Percentiles rank a stretch among this genome's conserved stretches.
Evolutionary conservation across 1,140 invertebrate genomes (phyloP).

Genomic region (Nomia melanderi): DNA sequence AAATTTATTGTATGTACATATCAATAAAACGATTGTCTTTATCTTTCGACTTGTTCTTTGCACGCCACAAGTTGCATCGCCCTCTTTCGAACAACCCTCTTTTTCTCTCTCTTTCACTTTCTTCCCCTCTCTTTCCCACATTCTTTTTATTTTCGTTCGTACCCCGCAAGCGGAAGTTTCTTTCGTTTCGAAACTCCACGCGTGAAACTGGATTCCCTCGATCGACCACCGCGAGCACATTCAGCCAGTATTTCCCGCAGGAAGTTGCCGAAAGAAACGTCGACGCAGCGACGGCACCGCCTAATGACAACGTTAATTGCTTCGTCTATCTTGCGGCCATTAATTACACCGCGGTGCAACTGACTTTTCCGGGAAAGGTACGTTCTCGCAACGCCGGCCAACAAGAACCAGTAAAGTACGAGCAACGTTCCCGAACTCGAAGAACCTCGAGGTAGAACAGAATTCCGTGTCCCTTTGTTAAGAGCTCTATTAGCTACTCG

Average conservation of each 20-base stretch:
- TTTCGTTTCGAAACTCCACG: slow-evolving; percentile 6
- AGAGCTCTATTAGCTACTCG: not conserved
- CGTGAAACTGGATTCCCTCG: not conserved
- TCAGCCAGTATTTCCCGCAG: not conserved
- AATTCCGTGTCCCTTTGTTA: not conserved
- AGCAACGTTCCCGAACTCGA: not conserved
- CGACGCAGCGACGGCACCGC: slow-evolving; percentile 9
- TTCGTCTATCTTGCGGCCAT: slow-evolving; percentile 42
- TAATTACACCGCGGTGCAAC: slow-evolving; percentile 42
- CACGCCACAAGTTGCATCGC: too few species aligned
- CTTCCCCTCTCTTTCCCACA: too few species aligned
- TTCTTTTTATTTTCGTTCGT: too few species aligned
- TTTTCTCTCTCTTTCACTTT: too few species aligned
- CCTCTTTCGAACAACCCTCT: too few species aligned
- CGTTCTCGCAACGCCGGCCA: too few species aligned
- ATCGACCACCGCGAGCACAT: not conserved
- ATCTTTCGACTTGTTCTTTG: slow-evolving; percentile 14
- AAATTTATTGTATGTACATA: slow-evolving; percentile 79
- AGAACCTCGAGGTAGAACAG: not conserved
- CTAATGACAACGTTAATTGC: slow-evolving; percentile 57
- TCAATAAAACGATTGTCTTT: slow-evolving; percentile 78
- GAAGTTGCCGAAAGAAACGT: slow-evolving; percentile 29
- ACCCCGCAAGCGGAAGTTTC: too few species aligned
- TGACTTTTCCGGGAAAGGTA: slow-evolving; percentile 15
- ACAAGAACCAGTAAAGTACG: not conserved